Evolutionary conservation across 2,113 vertebrate species (phyloP), one percentile per base, ranked within the genome.

Genomic region (Strigops habroptila): DNA sequence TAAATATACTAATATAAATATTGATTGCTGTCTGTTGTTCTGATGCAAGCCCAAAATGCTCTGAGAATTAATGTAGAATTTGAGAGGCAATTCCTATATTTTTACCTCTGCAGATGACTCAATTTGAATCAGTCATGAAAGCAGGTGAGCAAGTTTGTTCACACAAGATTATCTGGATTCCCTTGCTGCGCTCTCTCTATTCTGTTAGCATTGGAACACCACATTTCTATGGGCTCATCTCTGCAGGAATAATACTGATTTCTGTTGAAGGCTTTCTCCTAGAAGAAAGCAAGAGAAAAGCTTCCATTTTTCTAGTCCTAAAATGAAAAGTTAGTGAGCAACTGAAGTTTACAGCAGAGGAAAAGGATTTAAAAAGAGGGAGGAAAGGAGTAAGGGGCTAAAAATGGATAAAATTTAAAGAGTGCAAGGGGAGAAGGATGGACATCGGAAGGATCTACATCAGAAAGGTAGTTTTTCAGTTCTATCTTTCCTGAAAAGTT

Each of bases 201-300:
- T 91, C 65, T 71, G 59, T 14, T 87, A 75, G 77, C n/a, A n/a
- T 37, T 71, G 33, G 12, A 80, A 35, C 75, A 69, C 12, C n/a
- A 46, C 24, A 90, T 55, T 59, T 62, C 24, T 88, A 31, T 49
- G 55, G 57, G 35, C 82, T 95, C 41, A 19, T 91, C 60, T 91
- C 73, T 74, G 77, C 64, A 77, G 41, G 28, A 65, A 59, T 65
- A 70, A 41, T 89, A 96, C 81, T 92, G 92, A 97, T 97, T 97
- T 91, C 94, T 93, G 8, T 67, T 80, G 86, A 94, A 95, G 62
- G 78, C 31, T 96, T 92, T 96, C 60, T 93, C 48, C 18, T 78
- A 77, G 81, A 89, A 91, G 82, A 82, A 97, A 97, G 86, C 75
- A 90, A 89, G 71, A 46, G 41, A 78, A 17, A 95, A 90, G 13